phyloP scores from a whole-genome alignment of 1,140 invertebrate genomes.

The Drosophila triauraria region DNA sequence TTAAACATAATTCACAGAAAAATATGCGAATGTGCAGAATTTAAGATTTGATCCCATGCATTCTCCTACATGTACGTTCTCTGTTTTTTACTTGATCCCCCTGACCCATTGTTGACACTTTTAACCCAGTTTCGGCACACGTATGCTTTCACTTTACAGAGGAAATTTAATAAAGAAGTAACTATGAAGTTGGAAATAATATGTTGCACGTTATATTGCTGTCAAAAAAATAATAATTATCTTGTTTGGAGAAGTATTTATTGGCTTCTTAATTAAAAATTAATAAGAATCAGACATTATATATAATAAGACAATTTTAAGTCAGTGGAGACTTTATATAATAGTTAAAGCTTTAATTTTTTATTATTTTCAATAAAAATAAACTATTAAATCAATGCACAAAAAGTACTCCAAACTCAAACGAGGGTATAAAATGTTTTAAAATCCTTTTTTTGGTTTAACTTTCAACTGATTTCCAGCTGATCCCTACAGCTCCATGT shows the following conservation, averaged over 20 bases:
- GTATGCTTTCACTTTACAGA: too few species aligned
- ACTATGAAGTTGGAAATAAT: not conserved
- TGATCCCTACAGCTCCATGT: not conserved
- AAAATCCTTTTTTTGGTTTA: not conserved
- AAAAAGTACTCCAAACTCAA: too few species aligned
- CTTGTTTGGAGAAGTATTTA: not conserved
- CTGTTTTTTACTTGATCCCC: not conserved
- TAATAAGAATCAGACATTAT: too few species aligned
- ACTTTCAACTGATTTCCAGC: conserved; percentile 1
- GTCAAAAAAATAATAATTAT: not conserved
- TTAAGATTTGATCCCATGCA: conserved; percentile 17
- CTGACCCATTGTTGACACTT: not conserved
- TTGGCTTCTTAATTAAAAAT: not conserved
- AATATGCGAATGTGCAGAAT: conserved; percentile 6
- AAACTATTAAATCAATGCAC: too few species aligned
- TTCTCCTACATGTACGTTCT: not conserved
- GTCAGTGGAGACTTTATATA: too few species aligned
- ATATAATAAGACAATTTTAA: not conserved
- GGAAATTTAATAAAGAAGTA: not conserved
- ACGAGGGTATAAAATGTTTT: not conserved
- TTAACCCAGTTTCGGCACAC: not conserved
- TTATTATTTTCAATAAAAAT: not conserved
- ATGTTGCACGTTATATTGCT: too few species aligned
- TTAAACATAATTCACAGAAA: conserved; percentile 20
- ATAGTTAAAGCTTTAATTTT: not conserved